Conservation (phyloP, 2,797 vertebrate genomes). For the Falco biarmicus region DNA sequence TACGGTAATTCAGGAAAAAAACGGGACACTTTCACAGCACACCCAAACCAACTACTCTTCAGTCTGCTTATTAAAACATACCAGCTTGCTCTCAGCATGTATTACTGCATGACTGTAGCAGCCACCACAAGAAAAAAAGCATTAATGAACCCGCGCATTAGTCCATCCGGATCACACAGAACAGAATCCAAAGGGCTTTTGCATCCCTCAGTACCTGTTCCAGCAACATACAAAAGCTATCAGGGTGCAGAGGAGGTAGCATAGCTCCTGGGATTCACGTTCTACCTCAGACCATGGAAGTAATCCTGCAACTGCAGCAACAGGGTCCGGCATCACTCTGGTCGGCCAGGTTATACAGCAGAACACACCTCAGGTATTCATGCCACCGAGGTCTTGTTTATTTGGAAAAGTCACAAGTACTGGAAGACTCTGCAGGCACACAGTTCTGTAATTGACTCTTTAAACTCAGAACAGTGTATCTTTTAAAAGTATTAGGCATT, state of each 20-base stretch:
- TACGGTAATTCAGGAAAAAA: accelerated
- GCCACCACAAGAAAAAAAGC: neutral
- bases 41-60: neutral
- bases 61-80: neutral
- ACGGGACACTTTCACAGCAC: neutral
- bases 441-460: neutral
- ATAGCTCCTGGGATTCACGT: accelerated
- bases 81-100: neutral
- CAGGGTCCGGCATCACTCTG: neutral
- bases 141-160: neutral
- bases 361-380: neutral
- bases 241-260: neutral
- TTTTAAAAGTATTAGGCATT: neutral
- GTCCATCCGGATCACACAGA: neutral
- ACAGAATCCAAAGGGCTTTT: neutral
- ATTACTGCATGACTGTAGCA: neutral
- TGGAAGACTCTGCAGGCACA: neutral
- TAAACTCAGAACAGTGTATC: neutral
- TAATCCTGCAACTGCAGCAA: neutral
- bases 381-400: neutral
- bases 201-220: neutral
- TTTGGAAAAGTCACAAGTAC: neutral
- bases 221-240: neutral
- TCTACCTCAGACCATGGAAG: neutral
- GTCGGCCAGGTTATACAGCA: accelerated